Conservation (phyloP, 2,113 vertebrate genomes). For the Brachypteracias leptosomus region DNA sequence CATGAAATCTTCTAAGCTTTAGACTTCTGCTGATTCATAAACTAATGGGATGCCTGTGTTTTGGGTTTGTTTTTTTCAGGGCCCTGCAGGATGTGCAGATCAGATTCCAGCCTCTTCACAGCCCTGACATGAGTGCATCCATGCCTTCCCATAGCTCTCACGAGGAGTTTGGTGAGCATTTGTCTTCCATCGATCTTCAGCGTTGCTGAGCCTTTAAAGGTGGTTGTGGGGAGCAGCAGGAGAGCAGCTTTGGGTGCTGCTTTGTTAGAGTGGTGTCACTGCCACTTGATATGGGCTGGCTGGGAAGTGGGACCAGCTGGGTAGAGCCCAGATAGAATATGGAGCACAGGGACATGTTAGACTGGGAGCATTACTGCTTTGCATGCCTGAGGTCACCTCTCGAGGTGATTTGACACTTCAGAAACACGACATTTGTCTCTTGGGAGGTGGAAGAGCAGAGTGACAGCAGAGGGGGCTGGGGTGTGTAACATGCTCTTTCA, state of each 20-base stretch:
- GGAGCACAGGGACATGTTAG: not conserved
- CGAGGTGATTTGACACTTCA: not conserved
- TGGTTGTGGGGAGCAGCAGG: not conserved
- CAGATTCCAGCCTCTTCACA: conserved; percentile 90
- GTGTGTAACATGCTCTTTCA: not conserved
- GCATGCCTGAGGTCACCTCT: not conserved
- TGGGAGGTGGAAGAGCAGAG: not conserved
- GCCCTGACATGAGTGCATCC: conserved; percentile 73
- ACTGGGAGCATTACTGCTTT: not conserved
- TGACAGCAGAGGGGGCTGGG: not conserved
- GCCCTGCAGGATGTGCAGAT: conserved; percentile 97
- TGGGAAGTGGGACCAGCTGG: not conserved
- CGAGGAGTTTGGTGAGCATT: conserved; percentile 85
- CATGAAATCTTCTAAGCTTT: not conserved
- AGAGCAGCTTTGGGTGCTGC: not conserved
- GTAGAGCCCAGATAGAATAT: not conserved
- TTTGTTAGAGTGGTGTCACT: not conserved
- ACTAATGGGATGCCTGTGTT: not conserved
- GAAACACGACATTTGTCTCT: not conserved
- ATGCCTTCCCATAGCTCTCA: conserved; percentile 79
- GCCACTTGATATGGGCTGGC: not conserved
- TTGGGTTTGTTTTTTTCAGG: conserved; percentile 55
- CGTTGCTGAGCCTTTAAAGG: not conserved
- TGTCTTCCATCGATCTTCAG: not conserved
- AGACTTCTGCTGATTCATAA: not conserved